A percentile compares a stretch with the other conserved stretches of the same genome.
Conservation (phyloP, 2,888 invertebrate species). For the Drosophila picticornis region DNA sequence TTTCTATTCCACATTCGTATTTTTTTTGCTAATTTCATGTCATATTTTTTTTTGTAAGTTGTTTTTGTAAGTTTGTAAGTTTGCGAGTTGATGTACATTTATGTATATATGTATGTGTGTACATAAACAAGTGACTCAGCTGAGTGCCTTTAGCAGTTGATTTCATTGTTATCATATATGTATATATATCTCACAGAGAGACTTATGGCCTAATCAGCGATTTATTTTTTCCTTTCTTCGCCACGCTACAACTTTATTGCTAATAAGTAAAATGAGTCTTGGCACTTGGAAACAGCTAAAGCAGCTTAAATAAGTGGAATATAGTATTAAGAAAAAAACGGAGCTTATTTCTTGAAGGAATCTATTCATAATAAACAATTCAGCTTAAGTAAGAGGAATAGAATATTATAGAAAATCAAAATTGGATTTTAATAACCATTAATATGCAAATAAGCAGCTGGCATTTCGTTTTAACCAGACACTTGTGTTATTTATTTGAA, state of each 20-base stretch:
- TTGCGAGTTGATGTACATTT: constrained; percentile 14
- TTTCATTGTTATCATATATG: constrained; percentile 35
- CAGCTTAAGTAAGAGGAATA: not conserved
- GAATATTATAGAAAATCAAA: not conserved
- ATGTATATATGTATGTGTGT: not conserved
- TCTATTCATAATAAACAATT: not conserved
- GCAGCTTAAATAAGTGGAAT: not conserved
- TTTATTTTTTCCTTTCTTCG: constrained; percentile 18
- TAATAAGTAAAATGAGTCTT: constrained; percentile 8
- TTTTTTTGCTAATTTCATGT: constrained; percentile 39
- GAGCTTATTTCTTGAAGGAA: not conserved
- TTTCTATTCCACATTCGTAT: constrained; percentile 41
- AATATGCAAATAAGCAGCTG: not conserved
- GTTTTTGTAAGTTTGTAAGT: no score
- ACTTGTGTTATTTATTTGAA: not conserved
- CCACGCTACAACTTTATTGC: constrained; percentile 16
- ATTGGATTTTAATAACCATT: not conserved
- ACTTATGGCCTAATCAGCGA: constrained; percentile 50
- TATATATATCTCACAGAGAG: not conserved
- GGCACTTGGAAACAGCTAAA: not conserved
- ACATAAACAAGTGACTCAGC: constrained; percentile 38
- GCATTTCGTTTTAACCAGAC: not conserved
- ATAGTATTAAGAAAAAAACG: not conserved
- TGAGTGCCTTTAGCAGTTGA: constrained; percentile 44
- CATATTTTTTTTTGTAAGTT: constrained; percentile 20